Base-by-base conservation (phyloP, 1,140 invertebrate species). In the Cataglyphis hispanica region DNA sequence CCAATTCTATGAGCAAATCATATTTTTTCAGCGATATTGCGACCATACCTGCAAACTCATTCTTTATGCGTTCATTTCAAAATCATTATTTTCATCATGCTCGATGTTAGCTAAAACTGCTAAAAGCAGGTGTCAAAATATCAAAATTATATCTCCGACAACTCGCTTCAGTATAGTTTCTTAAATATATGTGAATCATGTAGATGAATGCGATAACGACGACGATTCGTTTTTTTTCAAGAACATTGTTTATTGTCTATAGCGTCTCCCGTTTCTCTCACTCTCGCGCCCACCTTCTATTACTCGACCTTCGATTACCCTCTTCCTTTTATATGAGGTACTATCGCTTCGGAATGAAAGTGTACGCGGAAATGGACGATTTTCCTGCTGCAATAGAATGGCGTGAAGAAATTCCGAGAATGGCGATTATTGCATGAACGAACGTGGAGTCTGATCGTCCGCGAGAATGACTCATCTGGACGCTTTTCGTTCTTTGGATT, bases 161-260 rank as follows among this genome's bases (percentile, higher is more conserved):
- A 50, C 19, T 60, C 43, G 40, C 19, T 4, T 1, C 46, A 19
- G 22, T 75, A 83, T 74, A 64, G 34, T n/a, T 50, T 50, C 13
- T 19, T 60, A 22, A 56, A 37, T 13, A 5, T 40, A 70, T 72
- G 83, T 70, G 43, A 40, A 50, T 4, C 46, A 6, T 16, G n/a
- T 13, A 40, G 40, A 72, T 86, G 40, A 80, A 72, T 72, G 56
- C 46, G 60, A 86, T 50, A 43, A 83, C n/a, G n/a, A 85, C 64
- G 74, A 83, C 67, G 53, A 83, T 83, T 86, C 60, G 53, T 86
- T 83, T 64, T 72, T n/a, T 46, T 19, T 16, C 13, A 31, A 34
- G 61, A 76, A 77, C 58, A 77, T 69, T 80, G 84, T 63, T 78
- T 77, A 77, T 69, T 80, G 84, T 63, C 67, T 77, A 78, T 67